Percentiles rank a stretch among this genome's conserved stretches.
These are phyloP conservation scores for Lucinisca nassula DNA, from an alignment of 2,888 invertebrate genomes.

Conservation along the genomic window DNA sequence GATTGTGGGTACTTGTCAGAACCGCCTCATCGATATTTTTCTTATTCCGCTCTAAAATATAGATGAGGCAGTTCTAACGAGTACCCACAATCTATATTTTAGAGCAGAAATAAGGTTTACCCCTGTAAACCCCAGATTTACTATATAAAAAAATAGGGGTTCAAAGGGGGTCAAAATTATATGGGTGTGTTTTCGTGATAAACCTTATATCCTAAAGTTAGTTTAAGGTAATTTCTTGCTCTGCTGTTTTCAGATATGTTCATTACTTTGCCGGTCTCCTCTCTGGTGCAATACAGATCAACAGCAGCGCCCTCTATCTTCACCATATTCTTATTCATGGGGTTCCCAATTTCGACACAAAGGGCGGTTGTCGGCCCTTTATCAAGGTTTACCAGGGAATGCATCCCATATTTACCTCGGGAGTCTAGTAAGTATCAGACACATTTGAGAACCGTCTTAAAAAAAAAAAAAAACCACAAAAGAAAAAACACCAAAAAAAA, in stretches of 20 bases:
- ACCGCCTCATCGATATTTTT: too few species aligned
- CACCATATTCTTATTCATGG: conserved; percentile 96
- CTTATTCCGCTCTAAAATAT: too few species aligned
- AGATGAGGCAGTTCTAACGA: too few species aligned
- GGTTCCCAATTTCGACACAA: conserved; percentile 92
- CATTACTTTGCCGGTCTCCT: conserved; percentile 97
- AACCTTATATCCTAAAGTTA: too few species aligned
- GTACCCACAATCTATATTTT: too few species aligned
- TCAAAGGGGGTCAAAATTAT: too few species aligned
- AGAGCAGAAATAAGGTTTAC: too few species aligned
- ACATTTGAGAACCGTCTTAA: background rate
- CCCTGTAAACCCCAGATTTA: too few species aligned
- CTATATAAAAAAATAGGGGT: too few species aligned
- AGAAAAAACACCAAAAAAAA: background rate
- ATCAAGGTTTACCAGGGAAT: conserved; percentile 95
- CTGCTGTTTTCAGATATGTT: conserved; percentile 95
- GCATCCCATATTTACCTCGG: conserved; percentile 96
- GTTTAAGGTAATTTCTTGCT: too few species aligned
- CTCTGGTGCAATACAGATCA: conserved; percentile 96
- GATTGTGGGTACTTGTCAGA: too few species aligned
- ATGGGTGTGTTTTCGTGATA: too few species aligned
- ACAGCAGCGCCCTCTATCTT: conserved; percentile 95
- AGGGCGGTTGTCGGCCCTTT: conserved; percentile 90
- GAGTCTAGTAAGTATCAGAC: conserved; percentile 91
- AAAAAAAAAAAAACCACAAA: background rate